A percentile compares a stretch with the other conserved stretches of the same genome.
Conservation (phyloP, 2,797 vertebrate species). For the Tragopan temminckii region DNA sequence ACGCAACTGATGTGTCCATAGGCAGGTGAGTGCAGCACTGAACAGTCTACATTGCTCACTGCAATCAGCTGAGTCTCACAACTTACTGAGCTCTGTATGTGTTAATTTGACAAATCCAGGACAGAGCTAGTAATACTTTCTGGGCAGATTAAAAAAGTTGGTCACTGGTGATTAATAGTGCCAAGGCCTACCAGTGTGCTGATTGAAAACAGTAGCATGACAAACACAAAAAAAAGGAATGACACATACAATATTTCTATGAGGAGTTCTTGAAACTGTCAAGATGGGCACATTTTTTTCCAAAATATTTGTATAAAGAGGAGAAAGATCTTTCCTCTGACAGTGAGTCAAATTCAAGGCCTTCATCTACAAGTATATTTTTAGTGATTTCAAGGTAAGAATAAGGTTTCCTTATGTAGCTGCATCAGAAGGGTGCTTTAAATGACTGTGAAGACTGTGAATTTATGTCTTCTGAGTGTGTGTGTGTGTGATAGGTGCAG, state of each 20-base stretch:
- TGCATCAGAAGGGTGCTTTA: not conserved
- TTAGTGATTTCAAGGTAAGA: constrained; percentile 11
- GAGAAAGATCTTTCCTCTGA: not conserved
- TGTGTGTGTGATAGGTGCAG: not conserved
- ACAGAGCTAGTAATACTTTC: not conserved
- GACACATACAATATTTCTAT: not conserved
- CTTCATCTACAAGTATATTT: constrained; percentile 14
- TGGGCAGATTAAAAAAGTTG: not conserved
- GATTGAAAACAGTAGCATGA: not conserved
- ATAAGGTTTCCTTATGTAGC: not conserved
- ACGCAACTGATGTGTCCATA: rapidly evolving
- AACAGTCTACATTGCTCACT: not conserved
- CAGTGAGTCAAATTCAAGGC: not conserved
- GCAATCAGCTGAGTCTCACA: not conserved
- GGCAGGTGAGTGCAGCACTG: not conserved
- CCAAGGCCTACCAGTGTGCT: rapidly evolving
- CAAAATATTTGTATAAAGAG: not conserved
- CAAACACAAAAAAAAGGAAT: not conserved
- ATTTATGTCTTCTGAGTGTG: not conserved
- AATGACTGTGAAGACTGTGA: not conserved
- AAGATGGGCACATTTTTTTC: not conserved
- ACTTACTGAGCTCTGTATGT: rapidly evolving
- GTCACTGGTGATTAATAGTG: not conserved
- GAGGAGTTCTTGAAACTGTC: not conserved
- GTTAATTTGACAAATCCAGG: not conserved